These are phyloP conservation scores for Hepsetus odoe DNA, from an alignment of 2,113 vertebrate species.

Conservation along the genomic window DNA sequence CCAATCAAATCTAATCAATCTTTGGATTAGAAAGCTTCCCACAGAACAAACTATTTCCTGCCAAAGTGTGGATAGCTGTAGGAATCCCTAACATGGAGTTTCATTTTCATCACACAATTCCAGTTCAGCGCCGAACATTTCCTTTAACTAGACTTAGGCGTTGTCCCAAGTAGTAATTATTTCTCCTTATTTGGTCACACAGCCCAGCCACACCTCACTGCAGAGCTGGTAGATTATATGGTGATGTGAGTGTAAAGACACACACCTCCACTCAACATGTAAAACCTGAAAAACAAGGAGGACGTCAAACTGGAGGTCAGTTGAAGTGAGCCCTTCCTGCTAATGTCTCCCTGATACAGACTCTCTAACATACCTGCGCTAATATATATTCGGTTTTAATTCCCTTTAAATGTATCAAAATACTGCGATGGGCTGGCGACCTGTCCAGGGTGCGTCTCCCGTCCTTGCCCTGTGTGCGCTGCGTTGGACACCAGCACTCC, in stretches of 20 bases:
- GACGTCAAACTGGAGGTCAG: neutral
- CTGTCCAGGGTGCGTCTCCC: too few species aligned
- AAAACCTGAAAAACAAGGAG: constrained; percentile 34
- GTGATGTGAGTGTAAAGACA: neutral
- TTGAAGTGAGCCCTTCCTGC: neutral
- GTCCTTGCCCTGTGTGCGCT: too few species aligned
- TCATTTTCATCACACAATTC: neutral
- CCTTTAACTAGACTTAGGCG: neutral
- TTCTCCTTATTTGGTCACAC: constrained; percentile 6
- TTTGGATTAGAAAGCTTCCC: neutral
- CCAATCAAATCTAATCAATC: too few species aligned
- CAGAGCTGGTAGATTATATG: neutral
- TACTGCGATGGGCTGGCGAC: too few species aligned
- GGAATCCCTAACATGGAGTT: neutral
- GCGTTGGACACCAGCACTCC: too few species aligned
- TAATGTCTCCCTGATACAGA: too few species aligned
- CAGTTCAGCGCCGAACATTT: neutral
- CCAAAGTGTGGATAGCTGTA: neutral
- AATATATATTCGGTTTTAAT: too few species aligned
- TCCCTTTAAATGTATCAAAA: too few species aligned
- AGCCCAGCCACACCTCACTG: neutral
- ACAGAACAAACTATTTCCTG: neutral
- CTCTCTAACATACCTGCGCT: too few species aligned
- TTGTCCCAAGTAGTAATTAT: neutral
- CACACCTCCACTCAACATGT: neutral